phyloP scores from a whole-genome alignment of 2,888 invertebrate genomes.

The Diadegma fenestrale region DNA sequence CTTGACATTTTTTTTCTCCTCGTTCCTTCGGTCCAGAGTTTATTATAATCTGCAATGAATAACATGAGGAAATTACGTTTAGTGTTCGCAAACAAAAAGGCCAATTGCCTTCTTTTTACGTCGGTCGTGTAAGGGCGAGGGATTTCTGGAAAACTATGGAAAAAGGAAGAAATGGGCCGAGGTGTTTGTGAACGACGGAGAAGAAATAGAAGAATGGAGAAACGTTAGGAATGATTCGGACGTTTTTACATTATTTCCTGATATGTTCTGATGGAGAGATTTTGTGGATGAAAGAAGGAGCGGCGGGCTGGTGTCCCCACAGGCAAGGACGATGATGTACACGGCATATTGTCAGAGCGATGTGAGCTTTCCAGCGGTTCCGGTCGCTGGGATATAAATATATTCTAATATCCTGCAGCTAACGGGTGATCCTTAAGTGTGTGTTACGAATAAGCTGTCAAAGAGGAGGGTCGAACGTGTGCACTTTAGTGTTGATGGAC shows the following conservation, averaged over 20 bases:
- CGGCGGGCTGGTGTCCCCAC: neutral
- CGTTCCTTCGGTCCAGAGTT: no score
- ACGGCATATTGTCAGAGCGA: slow-evolving; percentile 36
- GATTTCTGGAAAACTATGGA: no score
- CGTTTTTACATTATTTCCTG: neutral
- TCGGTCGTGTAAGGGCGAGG: no score
- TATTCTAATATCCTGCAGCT: slow-evolving; percentile 51
- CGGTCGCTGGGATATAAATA: slow-evolving; percentile 42
- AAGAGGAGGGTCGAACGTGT: slow-evolving; percentile 21
- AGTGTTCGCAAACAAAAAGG: no score
- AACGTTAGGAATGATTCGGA: neutral
- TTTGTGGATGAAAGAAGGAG: neutral
- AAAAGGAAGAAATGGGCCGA: neutral
- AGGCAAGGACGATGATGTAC: slow-evolving; percentile 22
- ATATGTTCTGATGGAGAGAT: slow-evolving; percentile 24
- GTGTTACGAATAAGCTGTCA: slow-evolving; percentile 50
- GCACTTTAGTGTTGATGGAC: slow-evolving; percentile 33
- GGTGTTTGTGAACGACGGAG: neutral
- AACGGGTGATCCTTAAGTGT: slow-evolving; percentile 50
- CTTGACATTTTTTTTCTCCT: no score
- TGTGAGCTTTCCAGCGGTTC: slow-evolving; percentile 32
- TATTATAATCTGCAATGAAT: no score
- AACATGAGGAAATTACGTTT: no score
- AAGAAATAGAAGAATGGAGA: neutral
- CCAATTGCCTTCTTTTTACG: neutral